Evolutionary conservation across 2,888 invertebrate species (phyloP).

Genomic region (Apantesis nais): DNA sequence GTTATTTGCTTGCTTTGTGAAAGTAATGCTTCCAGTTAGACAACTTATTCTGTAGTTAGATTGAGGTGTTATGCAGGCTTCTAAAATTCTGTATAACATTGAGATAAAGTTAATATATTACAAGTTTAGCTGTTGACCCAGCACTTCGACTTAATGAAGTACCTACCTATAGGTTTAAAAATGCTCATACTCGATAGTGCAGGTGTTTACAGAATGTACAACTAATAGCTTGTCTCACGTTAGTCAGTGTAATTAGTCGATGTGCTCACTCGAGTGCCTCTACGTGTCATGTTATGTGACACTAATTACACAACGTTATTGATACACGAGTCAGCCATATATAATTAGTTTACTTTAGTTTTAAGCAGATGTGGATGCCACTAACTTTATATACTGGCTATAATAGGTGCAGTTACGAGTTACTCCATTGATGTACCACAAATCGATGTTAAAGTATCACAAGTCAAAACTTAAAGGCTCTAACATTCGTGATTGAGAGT

Average conservation of each 20-base stretch:
- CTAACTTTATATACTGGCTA: conserved; percentile 20
- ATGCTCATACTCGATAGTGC: conserved; percentile 3
- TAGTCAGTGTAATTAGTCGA: conserved; percentile 3
- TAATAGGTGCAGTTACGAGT: conserved; percentile 4
- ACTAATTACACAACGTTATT: background rate
- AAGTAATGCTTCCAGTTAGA: background rate
- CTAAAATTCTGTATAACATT: background rate
- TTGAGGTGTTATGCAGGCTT: background rate
- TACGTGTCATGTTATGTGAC: conserved; percentile 2
- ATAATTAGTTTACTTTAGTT: conserved; percentile 30
- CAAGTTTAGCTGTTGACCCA: background rate
- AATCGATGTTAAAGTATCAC: background rate
- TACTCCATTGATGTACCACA: conserved; percentile 1
- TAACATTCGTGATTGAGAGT: background rate
- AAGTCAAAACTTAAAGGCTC: background rate
- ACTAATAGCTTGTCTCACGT: background rate
- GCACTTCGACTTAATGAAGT: background rate
- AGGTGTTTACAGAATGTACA: background rate
- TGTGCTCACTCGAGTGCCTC: conserved; percentile 2
- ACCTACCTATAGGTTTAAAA: background rate
- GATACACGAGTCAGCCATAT: conserved; percentile 28
- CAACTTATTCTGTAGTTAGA: background rate
- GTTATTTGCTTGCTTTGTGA: conserved; percentile 26
- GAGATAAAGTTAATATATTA: background rate
- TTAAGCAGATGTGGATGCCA: conserved; percentile 24